Percentiles rank a stretch among this genome's conserved stretches.
Conservation (phyloP, 2,797 vertebrate species). For the Smutsia temminckii region DNA sequence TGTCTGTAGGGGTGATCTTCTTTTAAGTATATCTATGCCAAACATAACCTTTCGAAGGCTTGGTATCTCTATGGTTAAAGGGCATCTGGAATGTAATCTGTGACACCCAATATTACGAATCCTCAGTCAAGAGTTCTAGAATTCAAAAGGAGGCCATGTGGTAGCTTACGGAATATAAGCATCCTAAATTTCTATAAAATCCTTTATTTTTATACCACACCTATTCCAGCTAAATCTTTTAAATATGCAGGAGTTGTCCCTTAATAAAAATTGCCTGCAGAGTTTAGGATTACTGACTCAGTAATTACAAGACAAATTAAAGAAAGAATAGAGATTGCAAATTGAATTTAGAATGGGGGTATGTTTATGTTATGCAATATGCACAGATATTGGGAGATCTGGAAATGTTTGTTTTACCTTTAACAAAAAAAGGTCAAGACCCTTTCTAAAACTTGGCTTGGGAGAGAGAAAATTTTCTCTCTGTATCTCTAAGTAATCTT, state of each 20-base stretch:
- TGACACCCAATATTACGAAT: not conserved
- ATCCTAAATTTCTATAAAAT: slow-evolving; percentile 18
- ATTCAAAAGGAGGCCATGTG: not conserved
- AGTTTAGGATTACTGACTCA: slow-evolving; percentile 8
- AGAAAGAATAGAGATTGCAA: slow-evolving; percentile 12
- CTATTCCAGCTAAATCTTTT: slow-evolving; percentile 29
- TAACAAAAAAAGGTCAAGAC: slow-evolving; percentile 7
- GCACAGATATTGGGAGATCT: not conserved
- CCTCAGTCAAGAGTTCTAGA: not conserved
- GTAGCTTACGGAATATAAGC: not conserved
- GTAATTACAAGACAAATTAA: slow-evolving; percentile 8
- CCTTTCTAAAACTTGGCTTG: slow-evolving; percentile 47
- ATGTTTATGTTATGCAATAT: not conserved
- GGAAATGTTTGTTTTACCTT: slow-evolving; percentile 37
- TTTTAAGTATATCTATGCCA: not conserved
- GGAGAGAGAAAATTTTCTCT: not conserved
- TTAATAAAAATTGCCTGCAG: slow-evolving; percentile 17
- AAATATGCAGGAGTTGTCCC: not conserved
- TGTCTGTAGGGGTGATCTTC: not conserved
- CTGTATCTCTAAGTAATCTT: not conserved
- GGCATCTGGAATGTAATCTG: not conserved
- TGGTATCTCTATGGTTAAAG: not conserved
- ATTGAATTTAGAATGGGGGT: not conserved
- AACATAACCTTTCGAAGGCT: not conserved
- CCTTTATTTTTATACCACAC: not conserved